Percentiles rank a stretch among this genome's conserved stretches.
These are phyloP conservation scores for Siphamia tubifer DNA, from an alignment of 2,113 vertebrate genomes.

Conservation along the genomic window DNA sequence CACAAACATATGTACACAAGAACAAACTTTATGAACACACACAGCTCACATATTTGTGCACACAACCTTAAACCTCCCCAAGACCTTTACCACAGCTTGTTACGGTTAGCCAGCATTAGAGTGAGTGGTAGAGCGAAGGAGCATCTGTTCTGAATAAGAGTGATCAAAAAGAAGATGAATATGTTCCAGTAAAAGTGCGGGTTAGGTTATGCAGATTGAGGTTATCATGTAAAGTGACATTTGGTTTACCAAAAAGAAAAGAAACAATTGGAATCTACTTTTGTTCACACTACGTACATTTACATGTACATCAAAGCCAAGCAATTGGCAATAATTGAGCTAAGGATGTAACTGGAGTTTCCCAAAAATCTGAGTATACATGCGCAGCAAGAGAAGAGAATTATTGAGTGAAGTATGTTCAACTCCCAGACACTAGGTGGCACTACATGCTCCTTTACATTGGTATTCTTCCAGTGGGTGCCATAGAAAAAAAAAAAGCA, in stretches of 20 bases:
- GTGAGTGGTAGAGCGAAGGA: neutral
- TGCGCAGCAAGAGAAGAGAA: too few relatives aligned
- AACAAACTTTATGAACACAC: too few relatives aligned
- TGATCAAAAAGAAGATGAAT: conserved; percentile 33
- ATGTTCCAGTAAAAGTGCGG: conserved; percentile 39
- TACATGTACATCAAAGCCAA: too few relatives aligned
- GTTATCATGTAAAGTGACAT: conserved; percentile 13
- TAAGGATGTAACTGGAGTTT: too few relatives aligned
- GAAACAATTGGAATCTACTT: neutral
- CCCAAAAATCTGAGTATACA: too few relatives aligned
- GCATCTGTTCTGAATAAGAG: conserved; percentile 59
- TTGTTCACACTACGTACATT: conserved; percentile 26
- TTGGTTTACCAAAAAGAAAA: conserved; percentile 23
- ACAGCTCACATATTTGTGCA: neutral
- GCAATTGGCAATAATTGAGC: too few relatives aligned
- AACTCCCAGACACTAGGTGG: too few relatives aligned
- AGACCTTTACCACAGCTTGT: conserved; percentile 54
- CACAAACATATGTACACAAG: too few relatives aligned
- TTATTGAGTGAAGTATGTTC: too few relatives aligned
- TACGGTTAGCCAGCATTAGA: conserved; percentile 34
- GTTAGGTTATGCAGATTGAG: neutral
- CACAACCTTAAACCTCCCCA: conserved; percentile 22
- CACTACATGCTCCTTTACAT: too few relatives aligned
- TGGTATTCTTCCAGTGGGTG: too few relatives aligned
- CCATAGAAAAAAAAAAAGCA: too few relatives aligned